A percentile compares a stretch with the other conserved stretches of the same genome.
Conservation (phyloP, 37 sponge, comb jelly and placozoan genomes). For the Amphimedon queenslandica region DNA sequence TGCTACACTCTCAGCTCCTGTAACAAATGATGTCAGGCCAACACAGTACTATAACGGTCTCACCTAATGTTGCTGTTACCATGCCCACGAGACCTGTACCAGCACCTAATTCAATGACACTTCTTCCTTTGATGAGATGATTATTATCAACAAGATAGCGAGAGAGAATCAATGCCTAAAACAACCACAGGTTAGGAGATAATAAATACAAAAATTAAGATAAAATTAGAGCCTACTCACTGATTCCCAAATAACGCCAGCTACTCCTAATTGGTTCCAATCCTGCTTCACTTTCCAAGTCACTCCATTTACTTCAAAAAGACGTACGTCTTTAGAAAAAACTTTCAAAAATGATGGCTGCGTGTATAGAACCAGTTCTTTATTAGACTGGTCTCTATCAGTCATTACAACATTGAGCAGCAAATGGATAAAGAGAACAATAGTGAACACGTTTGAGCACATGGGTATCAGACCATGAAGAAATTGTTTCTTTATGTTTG, state of each 20-base stretch:
- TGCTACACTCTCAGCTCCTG: constrained; percentile 39
- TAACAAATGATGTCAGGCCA: too few species aligned
- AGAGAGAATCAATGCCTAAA: constrained; percentile 35
- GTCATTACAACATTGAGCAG: neutral
- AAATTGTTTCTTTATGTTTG: too few species aligned
- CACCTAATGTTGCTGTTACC: constrained; percentile 62
- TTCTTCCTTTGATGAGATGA: constrained; percentile 4
- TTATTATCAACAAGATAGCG: constrained; percentile 31
- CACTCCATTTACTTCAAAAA: constrained; percentile 24
- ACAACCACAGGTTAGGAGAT: too few species aligned
- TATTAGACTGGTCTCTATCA: neutral
- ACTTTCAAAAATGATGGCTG: constrained; percentile 5
- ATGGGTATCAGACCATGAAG: too few species aligned
- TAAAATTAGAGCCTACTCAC: too few species aligned
- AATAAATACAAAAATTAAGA: too few species aligned
- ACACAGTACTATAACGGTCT: too few species aligned
- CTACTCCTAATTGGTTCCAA: constrained; percentile 54
- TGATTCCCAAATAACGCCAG: constrained; percentile 71
- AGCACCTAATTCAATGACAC: constrained; percentile 71
- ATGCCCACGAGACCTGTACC: constrained; percentile 75
- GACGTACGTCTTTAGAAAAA: constrained; percentile 12
- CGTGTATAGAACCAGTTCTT: constrained; percentile 11
- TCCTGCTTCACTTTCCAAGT: constrained; percentile 40
- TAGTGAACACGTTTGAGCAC: neutral
- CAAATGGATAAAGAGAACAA: neutral